Percentiles rank a stretch among this genome's conserved stretches.
Evolutionary conservation across 2,797 vertebrate species (phyloP).

Genomic region (Vipera latastei): DNA sequence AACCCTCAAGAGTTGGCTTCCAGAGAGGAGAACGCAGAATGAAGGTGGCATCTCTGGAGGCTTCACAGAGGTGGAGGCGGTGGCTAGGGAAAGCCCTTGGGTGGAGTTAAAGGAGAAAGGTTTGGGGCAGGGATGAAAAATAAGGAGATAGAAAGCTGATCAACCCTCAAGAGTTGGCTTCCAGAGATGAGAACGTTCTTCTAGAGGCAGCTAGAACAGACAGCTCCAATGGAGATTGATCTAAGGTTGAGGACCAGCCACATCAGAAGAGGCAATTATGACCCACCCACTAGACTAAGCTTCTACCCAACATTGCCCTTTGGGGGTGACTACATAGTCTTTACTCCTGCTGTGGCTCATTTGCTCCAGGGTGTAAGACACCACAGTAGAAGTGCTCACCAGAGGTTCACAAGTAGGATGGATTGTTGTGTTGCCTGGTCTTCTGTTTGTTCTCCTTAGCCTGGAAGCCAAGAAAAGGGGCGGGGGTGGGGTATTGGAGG

Average conservation of each 20-base stretch:
- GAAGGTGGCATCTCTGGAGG: no score
- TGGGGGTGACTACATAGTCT: background rate
- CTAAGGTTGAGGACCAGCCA: background rate
- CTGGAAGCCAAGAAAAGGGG: no score
- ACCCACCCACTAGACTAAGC: background rate
- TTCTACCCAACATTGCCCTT: background rate
- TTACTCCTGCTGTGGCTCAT: background rate
- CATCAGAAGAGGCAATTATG: background rate
- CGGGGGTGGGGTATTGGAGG: rapidly evolving
- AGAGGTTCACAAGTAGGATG: background rate
- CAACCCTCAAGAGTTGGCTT: no score
- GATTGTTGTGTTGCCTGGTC: background rate
- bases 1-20: no score
- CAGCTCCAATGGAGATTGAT: background rate
- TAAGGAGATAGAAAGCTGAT: no score
- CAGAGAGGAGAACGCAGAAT: no score
- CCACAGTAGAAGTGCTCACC: rapidly evolving
- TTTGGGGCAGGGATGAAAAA: no score
- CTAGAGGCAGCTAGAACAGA: background rate
- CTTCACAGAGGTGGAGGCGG: no score
- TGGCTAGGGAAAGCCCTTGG: no score
- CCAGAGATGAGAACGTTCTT: background rate
- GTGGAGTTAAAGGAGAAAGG: background rate
- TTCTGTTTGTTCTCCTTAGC: background rate
- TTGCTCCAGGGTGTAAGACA: background rate